Conservation (phyloP, 2,888 invertebrate species). For the Tetragnatha montana region DNA sequence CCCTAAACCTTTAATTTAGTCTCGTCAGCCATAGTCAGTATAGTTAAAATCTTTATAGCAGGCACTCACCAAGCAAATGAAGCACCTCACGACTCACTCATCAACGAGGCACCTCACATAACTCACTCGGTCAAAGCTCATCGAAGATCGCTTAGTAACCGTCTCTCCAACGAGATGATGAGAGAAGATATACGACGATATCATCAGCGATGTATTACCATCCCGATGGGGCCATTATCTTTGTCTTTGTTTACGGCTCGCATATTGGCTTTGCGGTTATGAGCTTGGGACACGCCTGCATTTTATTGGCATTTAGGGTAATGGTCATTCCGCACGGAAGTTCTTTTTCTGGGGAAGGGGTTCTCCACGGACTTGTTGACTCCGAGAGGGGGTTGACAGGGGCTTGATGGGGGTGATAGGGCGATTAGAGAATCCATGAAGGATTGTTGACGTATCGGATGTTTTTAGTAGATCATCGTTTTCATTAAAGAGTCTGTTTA, state of each 20-base stretch:
- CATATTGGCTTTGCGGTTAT: neutral
- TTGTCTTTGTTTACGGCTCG: neutral
- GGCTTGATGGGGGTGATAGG: too few relatives aligned
- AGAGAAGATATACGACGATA: neutral
- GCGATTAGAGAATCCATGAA: too few relatives aligned
- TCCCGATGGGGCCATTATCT: neutral
- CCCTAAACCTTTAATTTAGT: too few relatives aligned
- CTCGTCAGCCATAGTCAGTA: too few relatives aligned
- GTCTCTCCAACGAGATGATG: neutral
- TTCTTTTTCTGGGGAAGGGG: neutral
- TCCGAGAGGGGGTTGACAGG: too few relatives aligned
- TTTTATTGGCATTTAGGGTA: neutral
- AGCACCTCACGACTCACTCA: too few relatives aligned
- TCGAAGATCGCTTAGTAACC: too few relatives aligned
- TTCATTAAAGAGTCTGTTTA: neutral
- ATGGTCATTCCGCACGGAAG: neutral
- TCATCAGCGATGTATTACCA: conserved; percentile 1
- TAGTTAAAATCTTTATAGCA: too few relatives aligned
- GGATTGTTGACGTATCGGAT: neutral
- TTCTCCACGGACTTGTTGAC: too few relatives aligned
- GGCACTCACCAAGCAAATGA: too few relatives aligned
- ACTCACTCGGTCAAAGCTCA: too few relatives aligned
- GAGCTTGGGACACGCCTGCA: neutral
- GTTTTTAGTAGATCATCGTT: neutral
- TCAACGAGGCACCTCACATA: too few relatives aligned